Evolutionary conservation across 1,140 invertebrate species (phyloP).

Genomic region (Tribolium madens): DNA sequence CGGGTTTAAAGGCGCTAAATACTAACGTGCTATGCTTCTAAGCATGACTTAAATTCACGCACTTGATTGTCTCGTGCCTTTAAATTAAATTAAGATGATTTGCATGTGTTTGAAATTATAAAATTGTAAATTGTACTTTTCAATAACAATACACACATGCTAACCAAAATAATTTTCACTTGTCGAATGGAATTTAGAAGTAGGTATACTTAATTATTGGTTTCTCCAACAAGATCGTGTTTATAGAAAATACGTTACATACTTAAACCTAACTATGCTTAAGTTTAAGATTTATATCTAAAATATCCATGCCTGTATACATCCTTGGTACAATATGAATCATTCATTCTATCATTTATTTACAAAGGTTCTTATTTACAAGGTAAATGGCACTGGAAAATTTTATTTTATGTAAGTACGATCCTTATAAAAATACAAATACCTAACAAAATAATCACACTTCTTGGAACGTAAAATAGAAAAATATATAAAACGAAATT

Average conservation of each 20-base stretch:
- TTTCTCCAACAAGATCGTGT: slow-evolving; percentile 38
- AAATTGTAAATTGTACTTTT: slow-evolving; percentile 39
- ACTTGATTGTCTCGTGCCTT: slow-evolving; percentile 59
- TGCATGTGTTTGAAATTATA: slow-evolving; percentile 42
- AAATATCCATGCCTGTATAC: slow-evolving; percentile 57
- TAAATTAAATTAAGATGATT: slow-evolving; percentile 49
- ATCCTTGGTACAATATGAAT: slow-evolving; percentile 55
- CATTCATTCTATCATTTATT: slow-evolving; percentile 46
- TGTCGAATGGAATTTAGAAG: slow-evolving; percentile 40
- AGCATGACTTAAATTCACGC: slow-evolving; percentile 56
- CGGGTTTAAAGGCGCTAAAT: slow-evolving; percentile 44
- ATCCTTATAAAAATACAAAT: slow-evolving; percentile 47
- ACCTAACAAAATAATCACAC: slow-evolving; percentile 39
- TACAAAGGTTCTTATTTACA: slow-evolving; percentile 53
- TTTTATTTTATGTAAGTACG: slow-evolving; percentile 42
- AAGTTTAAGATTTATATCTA: slow-evolving; percentile 51
- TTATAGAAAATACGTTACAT: slow-evolving; percentile 54
- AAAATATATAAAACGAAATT: slow-evolving; percentile 3
- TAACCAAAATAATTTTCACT: slow-evolving; percentile 45
- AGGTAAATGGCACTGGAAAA: slow-evolving; percentile 52
- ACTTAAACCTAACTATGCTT: slow-evolving; percentile 38
- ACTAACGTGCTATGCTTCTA: slow-evolving; percentile 42
- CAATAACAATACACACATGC: slow-evolving; percentile 42
- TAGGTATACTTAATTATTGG: slow-evolving; percentile 35
- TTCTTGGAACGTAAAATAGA: slow-evolving; percentile 17